These are phyloP conservation scores for Cantharis rufa DNA, from an alignment of 2,888 invertebrate genomes.

Conservation along the genomic window DNA sequence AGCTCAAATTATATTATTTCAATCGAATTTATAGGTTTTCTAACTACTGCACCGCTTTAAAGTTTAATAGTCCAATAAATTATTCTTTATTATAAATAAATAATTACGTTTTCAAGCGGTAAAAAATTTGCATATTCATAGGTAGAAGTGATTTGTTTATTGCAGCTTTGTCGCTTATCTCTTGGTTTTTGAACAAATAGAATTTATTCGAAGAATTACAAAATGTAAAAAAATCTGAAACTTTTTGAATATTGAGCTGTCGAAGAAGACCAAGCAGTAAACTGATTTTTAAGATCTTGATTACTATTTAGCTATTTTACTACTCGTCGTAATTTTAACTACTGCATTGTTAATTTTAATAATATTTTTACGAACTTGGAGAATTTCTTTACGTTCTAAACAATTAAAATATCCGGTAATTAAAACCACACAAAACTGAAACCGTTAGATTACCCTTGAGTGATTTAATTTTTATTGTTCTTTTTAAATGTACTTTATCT, in stretches of 20 bases:
- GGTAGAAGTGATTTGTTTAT: neutral
- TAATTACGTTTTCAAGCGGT: neutral
- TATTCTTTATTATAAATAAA: neutral
- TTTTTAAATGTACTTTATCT: neutral
- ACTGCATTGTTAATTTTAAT: neutral
- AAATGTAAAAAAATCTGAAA: too few species aligned
- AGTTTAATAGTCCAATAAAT: neutral
- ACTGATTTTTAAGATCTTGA: neutral
- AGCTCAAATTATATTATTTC: neutral
- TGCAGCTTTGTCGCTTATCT: neutral
- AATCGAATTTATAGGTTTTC: neutral
- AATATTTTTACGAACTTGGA: neutral
- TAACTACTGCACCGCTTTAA: neutral
- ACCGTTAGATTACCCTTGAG: neutral
- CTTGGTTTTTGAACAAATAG: neutral
- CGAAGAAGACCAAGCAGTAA: too few species aligned
- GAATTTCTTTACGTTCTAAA: neutral
- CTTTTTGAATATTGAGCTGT: too few species aligned
- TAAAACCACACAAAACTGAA: neutral
- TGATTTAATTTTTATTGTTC: neutral
- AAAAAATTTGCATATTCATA: neutral
- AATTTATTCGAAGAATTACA: too few species aligned
- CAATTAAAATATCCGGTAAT: neutral
- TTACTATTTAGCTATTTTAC: neutral
- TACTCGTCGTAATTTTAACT: neutral